Conservation (phyloP, 64 coral and sea anemone genomes). For the Catalaphyllia jardinei region DNA sequence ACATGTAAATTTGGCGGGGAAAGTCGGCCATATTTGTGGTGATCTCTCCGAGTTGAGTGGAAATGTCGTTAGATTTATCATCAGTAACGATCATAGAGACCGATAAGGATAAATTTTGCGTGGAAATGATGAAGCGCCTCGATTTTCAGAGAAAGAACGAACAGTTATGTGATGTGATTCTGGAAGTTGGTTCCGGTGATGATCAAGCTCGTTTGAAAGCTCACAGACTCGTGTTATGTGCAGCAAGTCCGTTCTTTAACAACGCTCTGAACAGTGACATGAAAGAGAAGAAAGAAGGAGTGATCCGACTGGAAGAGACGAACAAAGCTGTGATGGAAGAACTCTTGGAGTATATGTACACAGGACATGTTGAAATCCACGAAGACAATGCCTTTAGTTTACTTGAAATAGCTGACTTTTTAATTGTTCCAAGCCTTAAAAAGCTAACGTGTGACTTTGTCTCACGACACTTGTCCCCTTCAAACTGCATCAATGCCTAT, state of each 20-base stretch:
- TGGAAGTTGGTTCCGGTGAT: too few relatives aligned
- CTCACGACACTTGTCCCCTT: background rate
- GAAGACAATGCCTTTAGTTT: slow-evolving; percentile 12
- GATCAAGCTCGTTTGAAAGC: background rate
- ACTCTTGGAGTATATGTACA: slow-evolving; percentile 42
- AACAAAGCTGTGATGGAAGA: slow-evolving; percentile 13
- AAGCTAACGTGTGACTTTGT: background rate
- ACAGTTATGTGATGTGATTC: too few relatives aligned
- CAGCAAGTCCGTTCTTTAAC: slow-evolving; percentile 47
- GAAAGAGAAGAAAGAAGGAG: slow-evolving; percentile 34
- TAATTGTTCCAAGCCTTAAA: slow-evolving; percentile 35
- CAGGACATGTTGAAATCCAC: slow-evolving; percentile 36
- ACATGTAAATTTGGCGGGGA: too few relatives aligned
- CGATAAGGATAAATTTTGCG: too few relatives aligned
- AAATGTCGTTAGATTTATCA: too few relatives aligned
- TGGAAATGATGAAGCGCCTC: too few relatives aligned
- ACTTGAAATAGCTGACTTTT: slow-evolving; percentile 25
- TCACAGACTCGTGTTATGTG: slow-evolving; percentile 26
- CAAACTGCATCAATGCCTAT: slow-evolving; percentile 41
- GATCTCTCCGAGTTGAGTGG: too few relatives aligned
- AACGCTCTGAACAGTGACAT: slow-evolving; percentile 48
- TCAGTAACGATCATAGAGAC: too few relatives aligned
- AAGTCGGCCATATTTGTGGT: too few relatives aligned
- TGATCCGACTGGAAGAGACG: slow-evolving; percentile 11
- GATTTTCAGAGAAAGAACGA: too few relatives aligned